phyloP scores from a whole-genome alignment of 2,888 invertebrate genomes.

The Rhopalosiphum nymphaeae region DNA sequence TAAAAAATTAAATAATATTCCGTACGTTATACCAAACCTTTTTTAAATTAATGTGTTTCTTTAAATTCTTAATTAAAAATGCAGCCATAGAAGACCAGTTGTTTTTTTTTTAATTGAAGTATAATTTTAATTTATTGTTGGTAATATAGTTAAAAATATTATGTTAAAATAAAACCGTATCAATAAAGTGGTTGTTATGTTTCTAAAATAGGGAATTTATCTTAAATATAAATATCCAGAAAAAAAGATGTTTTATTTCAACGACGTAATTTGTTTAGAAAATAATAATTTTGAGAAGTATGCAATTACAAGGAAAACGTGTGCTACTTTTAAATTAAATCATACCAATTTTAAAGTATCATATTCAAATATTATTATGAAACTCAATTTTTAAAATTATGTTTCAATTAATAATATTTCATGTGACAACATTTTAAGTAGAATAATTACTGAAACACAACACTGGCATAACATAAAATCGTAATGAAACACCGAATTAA shows the following conservation, averaged over 20 bases:
- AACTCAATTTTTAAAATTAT: neutral
- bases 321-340: neutral
- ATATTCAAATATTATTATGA: neutral
- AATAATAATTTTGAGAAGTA: neutral
- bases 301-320: neutral
- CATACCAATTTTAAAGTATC: neutral
- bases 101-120: neutral
- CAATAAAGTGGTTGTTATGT: neutral
- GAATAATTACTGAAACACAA: slow-evolving; percentile 1
- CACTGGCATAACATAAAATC: neutral
- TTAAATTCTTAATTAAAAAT: neutral
- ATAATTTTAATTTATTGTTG: neutral
- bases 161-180: neutral
- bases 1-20: neutral
- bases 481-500: slow-evolving; percentile 11
- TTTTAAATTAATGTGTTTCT: neutral
- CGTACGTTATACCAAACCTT: neutral
- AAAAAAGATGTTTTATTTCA: neutral
- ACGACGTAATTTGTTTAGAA: neutral
- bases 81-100: neutral
- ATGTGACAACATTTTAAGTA: neutral
- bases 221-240: neutral
- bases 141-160: neutral
- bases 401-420: slow-evolving; percentile 11
- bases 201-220: neutral